Percentiles rank a stretch among this genome's conserved stretches.
Conservation (phyloP, 2,797 vertebrate species). For the Siniperca obscura region DNA sequence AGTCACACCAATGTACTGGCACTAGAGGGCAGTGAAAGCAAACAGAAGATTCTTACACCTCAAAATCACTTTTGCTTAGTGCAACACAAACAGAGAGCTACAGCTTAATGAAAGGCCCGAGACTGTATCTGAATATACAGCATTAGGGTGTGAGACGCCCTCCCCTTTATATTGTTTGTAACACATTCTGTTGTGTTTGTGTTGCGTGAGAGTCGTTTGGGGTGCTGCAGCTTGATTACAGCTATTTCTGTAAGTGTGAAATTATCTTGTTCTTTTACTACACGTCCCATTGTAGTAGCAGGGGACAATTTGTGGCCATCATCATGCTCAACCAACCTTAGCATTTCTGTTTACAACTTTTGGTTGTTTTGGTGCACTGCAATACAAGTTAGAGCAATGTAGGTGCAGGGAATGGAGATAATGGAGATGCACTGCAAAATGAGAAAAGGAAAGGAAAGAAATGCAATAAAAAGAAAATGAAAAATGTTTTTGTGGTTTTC, state of each 20-base stretch:
- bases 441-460: neutral
- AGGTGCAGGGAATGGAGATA: neutral
- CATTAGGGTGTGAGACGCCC: fast-evolving
- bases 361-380: neutral
- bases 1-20: slow-evolving; percentile 7
- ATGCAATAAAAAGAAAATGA: neutral
- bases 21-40: slow-evolving; percentile 70
- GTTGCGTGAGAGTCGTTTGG: neutral
- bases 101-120: neutral
- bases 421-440: neutral
- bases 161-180: neutral
- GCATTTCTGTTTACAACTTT: neutral
- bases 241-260: neutral
- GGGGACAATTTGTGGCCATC: neutral
- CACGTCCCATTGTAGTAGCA: neutral
- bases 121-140: neutral
- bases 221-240: neutral
- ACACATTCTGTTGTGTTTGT: neutral
- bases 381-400: neutral
- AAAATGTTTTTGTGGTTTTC: neutral
- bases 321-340: neutral
- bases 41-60: slow-evolving; percentile 23
- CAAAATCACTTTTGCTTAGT: neutral
- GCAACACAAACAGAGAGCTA: neutral
- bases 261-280: neutral